Conservation (phyloP, 2,113 vertebrate species). For the Chrysochloris asiatica region DNA sequence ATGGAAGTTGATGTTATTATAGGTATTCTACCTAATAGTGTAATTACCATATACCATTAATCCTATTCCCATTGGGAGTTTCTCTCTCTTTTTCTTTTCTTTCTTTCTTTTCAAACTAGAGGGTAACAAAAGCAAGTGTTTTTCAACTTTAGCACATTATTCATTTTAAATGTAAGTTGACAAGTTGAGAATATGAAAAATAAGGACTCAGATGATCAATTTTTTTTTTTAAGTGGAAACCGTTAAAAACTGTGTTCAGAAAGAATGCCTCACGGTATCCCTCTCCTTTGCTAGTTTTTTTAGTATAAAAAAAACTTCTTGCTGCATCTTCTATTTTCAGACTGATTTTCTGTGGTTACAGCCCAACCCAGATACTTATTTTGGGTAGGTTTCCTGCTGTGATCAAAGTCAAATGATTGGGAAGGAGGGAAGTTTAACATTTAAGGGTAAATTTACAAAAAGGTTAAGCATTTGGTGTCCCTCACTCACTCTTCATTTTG, state of each 20-base stretch:
- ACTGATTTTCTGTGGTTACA: conserved; percentile 30
- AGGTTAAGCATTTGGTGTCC: not conserved
- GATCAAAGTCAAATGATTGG: conserved; percentile 31
- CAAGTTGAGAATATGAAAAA: conserved; percentile 48
- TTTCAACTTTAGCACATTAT: conserved; percentile 34
- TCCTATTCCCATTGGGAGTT: conserved; percentile 61
- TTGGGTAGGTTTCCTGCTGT: conserved; percentile 36
- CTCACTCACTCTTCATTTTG: not conserved
- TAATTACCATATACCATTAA: conserved; percentile 77
- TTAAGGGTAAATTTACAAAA: not conserved
- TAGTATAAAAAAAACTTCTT: not conserved
- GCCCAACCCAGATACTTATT: conserved; percentile 29
- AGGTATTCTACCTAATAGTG: conserved; percentile 59
- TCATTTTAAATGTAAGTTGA: conserved; percentile 56
- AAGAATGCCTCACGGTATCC: not conserved
- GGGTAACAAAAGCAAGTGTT: conserved; percentile 56
- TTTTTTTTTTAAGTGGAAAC: conserved; percentile 21
- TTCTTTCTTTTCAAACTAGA: conserved; percentile 42
- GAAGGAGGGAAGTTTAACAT: conserved; percentile 31
- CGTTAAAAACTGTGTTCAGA: not conserved
- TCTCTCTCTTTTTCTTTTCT: not conserved
- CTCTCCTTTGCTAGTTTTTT: not conserved
- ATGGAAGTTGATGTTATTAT: conserved; percentile 63
- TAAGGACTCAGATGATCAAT: conserved; percentile 41
- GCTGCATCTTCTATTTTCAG: conserved; percentile 29